Evolutionary conservation across 2,888 invertebrate genomes (phyloP), one percentile per base, ranked within the genome.

Genomic region (Tyria jacobaeae): DNA sequence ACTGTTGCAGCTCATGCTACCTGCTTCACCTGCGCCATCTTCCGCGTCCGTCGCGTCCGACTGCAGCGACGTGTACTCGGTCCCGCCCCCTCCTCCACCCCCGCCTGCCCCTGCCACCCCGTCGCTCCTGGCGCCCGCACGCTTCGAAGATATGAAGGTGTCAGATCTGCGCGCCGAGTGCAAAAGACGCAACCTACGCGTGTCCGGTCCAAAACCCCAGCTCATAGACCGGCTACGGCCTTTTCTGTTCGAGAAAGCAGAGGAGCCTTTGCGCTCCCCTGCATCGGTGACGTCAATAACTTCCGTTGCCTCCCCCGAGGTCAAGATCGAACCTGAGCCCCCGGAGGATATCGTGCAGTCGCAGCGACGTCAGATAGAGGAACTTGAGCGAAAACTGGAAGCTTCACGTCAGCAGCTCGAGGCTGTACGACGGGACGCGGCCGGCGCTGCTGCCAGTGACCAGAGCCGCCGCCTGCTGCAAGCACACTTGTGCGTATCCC

Each of bases 171-270:
- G 99, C 87, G 97, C 97, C 62, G 99, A 99, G 87, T 95, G 99
- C 78, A 99, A 99, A 89, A 97, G 97, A 62, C 96, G 99, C 54
- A 99, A 97, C 88, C 94, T 99, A 65, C 98, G 99, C 6, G 99
- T 99, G 0, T 99, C 99, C 14, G 99, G 99, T 0, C 97, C 99
- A 0, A 99, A 99, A 86, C 98, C 99, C 10, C 98, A 99, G 85
- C 92, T 99, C 48, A 97, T 99, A 62, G 99, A 99, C 86, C 95
- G 99, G 48, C 92, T 99, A 61, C 97, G 97, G 71, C 97, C 97
- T 0, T 97, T 95, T 85, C 81, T 95, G 56, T 80, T 94, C 1
- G 89, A 94, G 6, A 89, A 94, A 73, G 91, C 90, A 24, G 95
- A 94, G 55, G 90, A 94, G 50, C 84, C 93, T 62, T 95, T 93